Evolutionary conservation across 2,797 vertebrate genomes (phyloP), one percentile per base, ranked within the genome.

Genomic region (Acestrorhynchus altus): DNA sequence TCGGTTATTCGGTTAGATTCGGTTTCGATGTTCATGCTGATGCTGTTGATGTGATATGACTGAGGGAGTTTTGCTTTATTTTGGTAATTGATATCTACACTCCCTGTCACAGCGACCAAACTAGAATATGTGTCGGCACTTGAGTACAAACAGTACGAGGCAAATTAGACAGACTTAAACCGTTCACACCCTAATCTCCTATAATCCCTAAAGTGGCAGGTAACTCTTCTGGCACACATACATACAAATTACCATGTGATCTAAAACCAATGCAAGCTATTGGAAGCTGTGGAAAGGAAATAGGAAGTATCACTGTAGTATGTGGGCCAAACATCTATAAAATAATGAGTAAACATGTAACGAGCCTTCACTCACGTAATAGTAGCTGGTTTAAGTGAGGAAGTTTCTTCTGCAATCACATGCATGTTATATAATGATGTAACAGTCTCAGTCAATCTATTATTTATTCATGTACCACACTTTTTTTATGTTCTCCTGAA

Each of bases 181-280:
- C 75, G 79, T 83, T 80, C 81, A 83, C 74, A 69, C 77, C 70
- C 56, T 80, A 82, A 82, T 82, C 75, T 78, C 49, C 31, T 76
- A 59, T 82, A 83, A 85, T 82, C 68, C 72, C 65, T 66, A 68
- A 82, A 77, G 64, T 63, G 63, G 72, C 59, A 82, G 22, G 72
- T 69, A 76, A 63, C 76, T 64, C 78, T 57, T 70, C 70, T 77
- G 72, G 64, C 78, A 74, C 39, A 44, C 8, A 1, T 75, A 71
- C 44, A 28, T 66, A 72, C 51, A 24, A 59, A 26, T 70, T 63
- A 67, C 56, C 20, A n/a, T 26, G 3, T 28, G 0, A 13, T 72
- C 31, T 68, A 22, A 52, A 77, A 57, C 35, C 13, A 12, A 57
- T 18, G 69, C 40, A 65, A 71, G 16, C 63, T 42, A 70, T 26